These are phyloP conservation scores for Dorcus parallelipipedus DNA, from an alignment of 2,888 invertebrate species.

Conservation along the genomic window DNA sequence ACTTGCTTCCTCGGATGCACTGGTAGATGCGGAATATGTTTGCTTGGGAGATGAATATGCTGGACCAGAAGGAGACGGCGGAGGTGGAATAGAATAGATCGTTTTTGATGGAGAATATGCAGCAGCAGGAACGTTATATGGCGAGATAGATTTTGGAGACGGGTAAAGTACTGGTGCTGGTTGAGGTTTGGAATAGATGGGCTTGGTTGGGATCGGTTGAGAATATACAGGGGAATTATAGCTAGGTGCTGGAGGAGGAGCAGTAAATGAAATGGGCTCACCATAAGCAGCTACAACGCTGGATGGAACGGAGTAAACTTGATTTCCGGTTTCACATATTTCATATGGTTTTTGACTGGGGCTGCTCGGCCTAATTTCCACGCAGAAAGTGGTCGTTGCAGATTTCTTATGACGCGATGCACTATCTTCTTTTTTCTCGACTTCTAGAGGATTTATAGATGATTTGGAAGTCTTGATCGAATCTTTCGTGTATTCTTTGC, in stretches of 20 bases:
- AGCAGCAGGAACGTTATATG: constrained; percentile 21
- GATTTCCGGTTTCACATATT: constrained; percentile 39
- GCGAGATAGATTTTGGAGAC: constrained; percentile 11
- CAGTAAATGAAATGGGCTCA: constrained; percentile 10
- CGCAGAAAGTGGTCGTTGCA: constrained; percentile 49
- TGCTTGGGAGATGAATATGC: constrained; percentile 2
- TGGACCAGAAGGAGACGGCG: not conserved
- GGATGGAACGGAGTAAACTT: constrained; percentile 18
- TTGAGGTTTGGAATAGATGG: too few species aligned
- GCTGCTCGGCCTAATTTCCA: constrained; percentile 47
- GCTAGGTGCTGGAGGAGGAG: constrained; percentile 8
- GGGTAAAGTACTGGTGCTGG: constrained; percentile 9
- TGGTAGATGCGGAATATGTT: constrained; percentile 3
- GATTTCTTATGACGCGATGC: constrained; percentile 42
- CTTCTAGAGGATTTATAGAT: constrained; percentile 7
- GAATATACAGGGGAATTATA: not conserved
- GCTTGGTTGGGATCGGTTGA: too few species aligned
- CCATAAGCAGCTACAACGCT: constrained; percentile 9
- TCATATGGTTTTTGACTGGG: constrained; percentile 45
- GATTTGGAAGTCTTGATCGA: constrained; percentile 1
- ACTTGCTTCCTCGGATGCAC: not conserved
- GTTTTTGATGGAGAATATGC: constrained; percentile 14
- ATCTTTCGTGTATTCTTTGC: constrained; percentile 1
- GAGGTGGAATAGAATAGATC: not conserved
- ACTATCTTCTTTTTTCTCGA: constrained; percentile 17